Base-by-base conservation (phyloP, 2,797 vertebrate species). In the Pachyuromys duprasi region DNA sequence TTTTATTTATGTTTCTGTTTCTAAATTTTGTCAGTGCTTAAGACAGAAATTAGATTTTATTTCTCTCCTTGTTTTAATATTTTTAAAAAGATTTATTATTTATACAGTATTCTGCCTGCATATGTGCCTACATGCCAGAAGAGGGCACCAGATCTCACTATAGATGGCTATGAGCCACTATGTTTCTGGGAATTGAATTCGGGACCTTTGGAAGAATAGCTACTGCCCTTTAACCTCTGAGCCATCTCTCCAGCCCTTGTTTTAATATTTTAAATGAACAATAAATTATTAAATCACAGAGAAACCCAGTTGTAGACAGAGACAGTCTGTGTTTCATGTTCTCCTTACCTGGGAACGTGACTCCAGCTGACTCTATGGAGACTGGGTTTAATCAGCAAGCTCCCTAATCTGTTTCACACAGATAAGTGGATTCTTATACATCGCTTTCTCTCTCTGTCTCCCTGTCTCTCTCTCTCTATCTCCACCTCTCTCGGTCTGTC, bases 201-300 rank as follows among this genome's bases (percentile, higher is more conserved):
- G 11, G 49, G 49, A 11, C 49, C 49, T 49, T 11, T 49, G 49
- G 49, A 49, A 49, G 49, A 49, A 11, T 11, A 49, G 49, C 49
- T 11, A 49, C 49, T 11, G 49, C 49, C 2, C 49, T 49, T 49
- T n/a, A n/a, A n/a, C n/a, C n/a, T n/a, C n/a, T n/a, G n/a, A n/a
- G n/a, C n/a, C n/a, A n/a, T n/a, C 49, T 49, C 49, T 49, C 49
- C 49, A 49, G 9, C 49, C 11, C 49, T 49, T 49, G 49, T 49
- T 11, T 49, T 96, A 84, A 15, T 90, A 88, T 92, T 93, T 96
- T 96, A 79, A 95, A 39, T 95, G 53, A 92, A n/a, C 86, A 91
- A 36, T 72, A 94, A 94, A 72, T 91, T 24, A 93, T 84, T 94
- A 90, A 91, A 57, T 89, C n/a, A 60, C 76, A 95, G 57, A 91